phyloP scores from a whole-genome alignment of 2,888 invertebrate genomes.

The Thelaira solivaga region DNA sequence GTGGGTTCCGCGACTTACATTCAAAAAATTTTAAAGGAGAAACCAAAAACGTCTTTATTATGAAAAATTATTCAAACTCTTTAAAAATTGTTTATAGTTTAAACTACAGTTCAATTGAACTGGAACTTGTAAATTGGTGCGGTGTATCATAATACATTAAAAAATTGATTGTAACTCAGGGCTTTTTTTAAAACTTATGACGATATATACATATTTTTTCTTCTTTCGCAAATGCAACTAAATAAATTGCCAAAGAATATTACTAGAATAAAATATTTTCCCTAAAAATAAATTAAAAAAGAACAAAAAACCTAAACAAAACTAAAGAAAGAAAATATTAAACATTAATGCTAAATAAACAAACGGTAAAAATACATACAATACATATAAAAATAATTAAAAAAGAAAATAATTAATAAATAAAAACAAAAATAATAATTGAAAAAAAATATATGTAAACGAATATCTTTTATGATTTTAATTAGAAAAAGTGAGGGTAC shows the following conservation, averaged over 20 bases:
- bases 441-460: conserved; percentile 18
- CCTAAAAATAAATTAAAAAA: conserved; percentile 12
- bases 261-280: not conserved
- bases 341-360: conserved; percentile 4
- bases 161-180: too few species aligned
- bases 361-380: not conserved
- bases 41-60: too few species aligned
- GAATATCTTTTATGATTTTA: not conserved
- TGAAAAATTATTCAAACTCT: too few species aligned
- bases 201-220: too few species aligned
- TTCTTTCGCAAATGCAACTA: not conserved
- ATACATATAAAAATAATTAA: not conserved
- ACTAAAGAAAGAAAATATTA: not conserved
- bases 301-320: conserved; percentile 13
- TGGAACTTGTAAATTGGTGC: too few species aligned
- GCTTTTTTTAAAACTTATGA: too few species aligned
- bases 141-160: too few species aligned
- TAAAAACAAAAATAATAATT: conserved; percentile 1
- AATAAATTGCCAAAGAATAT: conserved; percentile 34
- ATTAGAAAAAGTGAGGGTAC: too few species aligned
- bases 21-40: too few species aligned
- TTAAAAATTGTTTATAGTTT: too few species aligned
- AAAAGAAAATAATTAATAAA: not conserved
- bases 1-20: too few species aligned
- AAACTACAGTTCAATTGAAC: too few species aligned